Percentiles rank a stretch among this genome's conserved stretches.
phyloP scores from a whole-genome alignment of 2,888 invertebrate genomes.

The Agrochola lychnidis region DNA sequence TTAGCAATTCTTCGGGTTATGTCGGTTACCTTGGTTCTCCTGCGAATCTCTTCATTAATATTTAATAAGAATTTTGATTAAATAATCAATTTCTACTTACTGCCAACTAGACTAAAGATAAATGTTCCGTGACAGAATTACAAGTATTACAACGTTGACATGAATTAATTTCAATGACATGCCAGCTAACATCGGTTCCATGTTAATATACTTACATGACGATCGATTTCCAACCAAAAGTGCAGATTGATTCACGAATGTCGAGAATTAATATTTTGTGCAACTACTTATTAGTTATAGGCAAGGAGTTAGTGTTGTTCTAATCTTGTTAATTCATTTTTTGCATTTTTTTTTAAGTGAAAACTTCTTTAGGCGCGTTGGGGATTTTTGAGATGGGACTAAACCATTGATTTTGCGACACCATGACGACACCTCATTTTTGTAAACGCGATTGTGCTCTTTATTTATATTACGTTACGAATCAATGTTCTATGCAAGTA shows the following conservation, averaged over 20 bases:
- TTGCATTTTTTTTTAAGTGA: too few species aligned
- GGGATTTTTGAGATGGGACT: too few species aligned
- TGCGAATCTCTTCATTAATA: not conserved
- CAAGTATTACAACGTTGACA: not conserved
- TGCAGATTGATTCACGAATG: slow-evolving; percentile 5
- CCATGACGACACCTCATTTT: too few species aligned
- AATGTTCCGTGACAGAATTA: slow-evolving; percentile 14
- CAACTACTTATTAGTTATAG: not conserved
- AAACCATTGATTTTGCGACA: too few species aligned
- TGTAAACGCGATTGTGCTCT: too few species aligned
- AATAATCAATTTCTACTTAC: not conserved
- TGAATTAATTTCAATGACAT: slow-evolving; percentile 45
- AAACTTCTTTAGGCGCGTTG: too few species aligned
- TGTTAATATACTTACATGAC: slow-evolving; percentile 22
- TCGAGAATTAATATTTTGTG: not conserved
- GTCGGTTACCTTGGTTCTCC: too few species aligned
- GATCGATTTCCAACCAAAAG: slow-evolving; percentile 26
- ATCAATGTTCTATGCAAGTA: too few species aligned
- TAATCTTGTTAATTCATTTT: not conserved
- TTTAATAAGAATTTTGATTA: not conserved
- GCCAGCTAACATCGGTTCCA: slow-evolving; percentile 30
- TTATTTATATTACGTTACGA: too few species aligned
- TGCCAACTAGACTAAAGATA: not conserved
- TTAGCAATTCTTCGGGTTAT: too few species aligned
- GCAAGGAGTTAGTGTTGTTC: slow-evolving; percentile 12